Evolutionary conservation across 2,888 invertebrate genomes (phyloP).

Genomic region (Agrotis exclamationis): DNA sequence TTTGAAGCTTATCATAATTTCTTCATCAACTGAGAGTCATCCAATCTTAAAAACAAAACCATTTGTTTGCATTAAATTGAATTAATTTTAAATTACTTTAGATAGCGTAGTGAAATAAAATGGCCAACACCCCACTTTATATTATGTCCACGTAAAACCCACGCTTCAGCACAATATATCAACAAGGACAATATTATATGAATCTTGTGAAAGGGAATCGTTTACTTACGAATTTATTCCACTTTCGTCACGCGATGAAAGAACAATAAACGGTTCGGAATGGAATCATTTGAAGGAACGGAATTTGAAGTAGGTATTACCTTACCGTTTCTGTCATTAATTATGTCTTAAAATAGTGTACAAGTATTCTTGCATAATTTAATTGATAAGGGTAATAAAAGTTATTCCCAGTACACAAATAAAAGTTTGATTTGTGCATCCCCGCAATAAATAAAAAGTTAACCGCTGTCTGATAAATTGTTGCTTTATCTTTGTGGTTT

Average conservation of each 20-base stretch:
- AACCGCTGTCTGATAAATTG: conserved; percentile 33
- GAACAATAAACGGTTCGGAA: neutral
- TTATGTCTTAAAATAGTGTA: neutral
- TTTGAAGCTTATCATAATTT: no score
- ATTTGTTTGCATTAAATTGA: conserved; percentile 2
- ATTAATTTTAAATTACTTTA: conserved; percentile 14
- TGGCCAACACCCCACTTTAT: conserved; percentile 1
- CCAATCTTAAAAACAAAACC: neutral
- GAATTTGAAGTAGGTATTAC: neutral
- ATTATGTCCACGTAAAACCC: conserved; percentile 15
- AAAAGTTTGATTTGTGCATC: conserved; percentile 37
- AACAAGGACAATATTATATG: conserved; percentile 5
- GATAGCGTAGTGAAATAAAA: neutral
- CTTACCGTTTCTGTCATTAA: neutral
- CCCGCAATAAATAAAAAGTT: conserved; percentile 27
- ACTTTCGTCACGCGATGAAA: conserved; percentile 18
- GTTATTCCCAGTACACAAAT: conserved; percentile 16
- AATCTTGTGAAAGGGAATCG: conserved; percentile 17
- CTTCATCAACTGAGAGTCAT: neutral
- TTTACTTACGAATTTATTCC: conserved; percentile 9
- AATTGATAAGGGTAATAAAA: conserved; percentile 5
- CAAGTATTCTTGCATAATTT: neutral
- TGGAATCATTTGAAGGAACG: neutral
- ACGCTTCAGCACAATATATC: conserved; percentile 19
- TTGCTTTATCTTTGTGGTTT: conserved; percentile 39